Percentiles rank a stretch among this genome's conserved stretches.
Evolutionary conservation across 2,888 invertebrate species (phyloP).

Genomic region (Hirtodrosophila duncani): DNA sequence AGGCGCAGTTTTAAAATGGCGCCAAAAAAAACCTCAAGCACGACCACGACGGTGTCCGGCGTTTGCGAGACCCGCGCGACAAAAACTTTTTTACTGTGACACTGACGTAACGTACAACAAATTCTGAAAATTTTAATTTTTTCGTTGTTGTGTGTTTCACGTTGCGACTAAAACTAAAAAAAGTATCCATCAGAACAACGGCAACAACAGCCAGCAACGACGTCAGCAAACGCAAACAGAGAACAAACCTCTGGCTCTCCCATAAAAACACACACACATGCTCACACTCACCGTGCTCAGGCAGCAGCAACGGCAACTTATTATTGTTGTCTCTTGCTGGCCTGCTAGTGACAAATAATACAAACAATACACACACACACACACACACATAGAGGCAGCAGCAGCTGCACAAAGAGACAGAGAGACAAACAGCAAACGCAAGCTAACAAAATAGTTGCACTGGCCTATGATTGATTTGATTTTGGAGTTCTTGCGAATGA

Average conservation of each 20-base stretch:
- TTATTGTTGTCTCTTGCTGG: constrained; percentile 58
- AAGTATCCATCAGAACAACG: constrained; percentile 65
- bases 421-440: constrained; percentile 38
- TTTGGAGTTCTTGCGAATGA: not conserved
- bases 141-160: constrained; percentile 71
- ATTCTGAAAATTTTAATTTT: constrained; percentile 52
- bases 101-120: constrained; percentile 65
- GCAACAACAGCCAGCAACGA: constrained; percentile 35
- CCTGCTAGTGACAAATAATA: constrained; percentile 61
- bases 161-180: constrained; percentile 73
- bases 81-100: constrained; percentile 8
- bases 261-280: constrained; percentile 13
- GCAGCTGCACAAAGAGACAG: constrained; percentile 70
- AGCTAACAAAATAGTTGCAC: constrained; percentile 46
- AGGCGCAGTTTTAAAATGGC: constrained; percentile 45
- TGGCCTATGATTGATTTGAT: constrained; percentile 33
- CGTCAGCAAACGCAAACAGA: constrained; percentile 59
- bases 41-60: too few relatives aligned
- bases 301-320: constrained; percentile 58
- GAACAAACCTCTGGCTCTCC: constrained; percentile 50
- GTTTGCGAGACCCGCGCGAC: constrained; percentile 13
- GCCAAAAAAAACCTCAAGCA: constrained; percentile 43
- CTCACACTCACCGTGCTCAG: constrained; percentile 50
- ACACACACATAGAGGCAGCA: constrained; percentile 34
- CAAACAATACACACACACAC: constrained; percentile 59